Conservation (phyloP, 2,113 vertebrate species). For the Heteronetta atricapilla region DNA sequence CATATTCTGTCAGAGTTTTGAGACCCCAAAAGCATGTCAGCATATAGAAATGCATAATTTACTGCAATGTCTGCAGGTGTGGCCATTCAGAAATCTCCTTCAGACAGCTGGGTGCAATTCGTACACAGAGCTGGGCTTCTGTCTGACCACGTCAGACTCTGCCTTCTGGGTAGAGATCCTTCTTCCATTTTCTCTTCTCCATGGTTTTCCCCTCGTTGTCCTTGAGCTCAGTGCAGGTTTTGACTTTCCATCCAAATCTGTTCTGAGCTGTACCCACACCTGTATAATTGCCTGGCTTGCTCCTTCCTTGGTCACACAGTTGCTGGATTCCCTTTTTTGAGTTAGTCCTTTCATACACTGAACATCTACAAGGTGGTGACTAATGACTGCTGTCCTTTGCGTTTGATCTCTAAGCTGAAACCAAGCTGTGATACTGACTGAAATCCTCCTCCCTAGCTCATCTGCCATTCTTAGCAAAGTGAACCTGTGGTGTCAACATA, state of each 20-base stretch:
- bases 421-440: background rate
- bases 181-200: background rate
- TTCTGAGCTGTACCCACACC: background rate
- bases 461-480: background rate
- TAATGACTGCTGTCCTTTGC: background rate
- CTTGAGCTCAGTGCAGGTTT: background rate
- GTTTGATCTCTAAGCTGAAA: background rate
- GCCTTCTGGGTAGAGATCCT: background rate
- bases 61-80: background rate
- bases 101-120: background rate
- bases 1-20: rapidly evolving
- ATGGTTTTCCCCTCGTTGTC: rapidly evolving
- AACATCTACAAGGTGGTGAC: background rate
- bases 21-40: background rate
- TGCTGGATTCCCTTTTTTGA: background rate
- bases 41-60: background rate
- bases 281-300: background rate
- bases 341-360: background rate
- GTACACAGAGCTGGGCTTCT: background rate
- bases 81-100: background rate
- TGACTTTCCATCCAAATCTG: background rate
- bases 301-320: background rate
- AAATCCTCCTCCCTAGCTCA: background rate
- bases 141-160: background rate
- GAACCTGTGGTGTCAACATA: background rate